These are phyloP conservation scores for Rhinolophus ferrumequinum DNA, from an alignment of 2,113 vertebrate species.

Conservation along the genomic window DNA sequence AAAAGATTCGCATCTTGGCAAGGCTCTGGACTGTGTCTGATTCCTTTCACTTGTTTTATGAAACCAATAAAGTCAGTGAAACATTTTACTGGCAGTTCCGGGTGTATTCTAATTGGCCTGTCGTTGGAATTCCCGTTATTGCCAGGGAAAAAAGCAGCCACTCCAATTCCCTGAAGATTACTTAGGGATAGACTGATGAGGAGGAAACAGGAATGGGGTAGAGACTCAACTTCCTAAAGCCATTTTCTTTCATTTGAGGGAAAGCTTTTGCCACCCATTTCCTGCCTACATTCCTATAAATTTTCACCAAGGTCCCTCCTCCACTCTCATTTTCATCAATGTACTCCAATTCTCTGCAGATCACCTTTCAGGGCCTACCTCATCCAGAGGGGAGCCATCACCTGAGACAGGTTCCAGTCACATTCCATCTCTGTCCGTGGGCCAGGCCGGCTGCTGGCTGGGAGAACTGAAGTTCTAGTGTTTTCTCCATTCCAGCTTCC, in stretches of 20 bases:
- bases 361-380: background rate
- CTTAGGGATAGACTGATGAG: conserved; percentile 51
- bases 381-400: background rate
- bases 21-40: conserved; percentile 56
- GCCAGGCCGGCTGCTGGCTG: background rate
- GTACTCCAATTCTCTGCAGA: background rate
- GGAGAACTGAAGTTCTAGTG: background rate
- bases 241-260: conserved; percentile 43
- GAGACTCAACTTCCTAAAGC: conserved; percentile 51
- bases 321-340: background rate
- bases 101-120: conserved; percentile 69
- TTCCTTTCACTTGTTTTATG: conserved; percentile 76
- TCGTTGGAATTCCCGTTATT: conserved; percentile 69
- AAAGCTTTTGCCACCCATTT: background rate
- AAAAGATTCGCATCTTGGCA: conserved; percentile 43
- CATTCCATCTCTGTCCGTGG: rapidly evolving
- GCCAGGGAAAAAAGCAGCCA: conserved; percentile 41
- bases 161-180: conserved; percentile 41
- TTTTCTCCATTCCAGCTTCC: background rate
- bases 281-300: background rate
- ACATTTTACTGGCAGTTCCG: conserved; percentile 73
- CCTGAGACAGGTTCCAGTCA: background rate
- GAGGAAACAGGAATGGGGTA: conserved; percentile 5
- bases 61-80: conserved; percentile 77
- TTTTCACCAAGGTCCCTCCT: background rate